Evolutionary conservation across 2,888 invertebrate genomes (phyloP).

Genomic region (Trissonchulus sp.): DNA sequence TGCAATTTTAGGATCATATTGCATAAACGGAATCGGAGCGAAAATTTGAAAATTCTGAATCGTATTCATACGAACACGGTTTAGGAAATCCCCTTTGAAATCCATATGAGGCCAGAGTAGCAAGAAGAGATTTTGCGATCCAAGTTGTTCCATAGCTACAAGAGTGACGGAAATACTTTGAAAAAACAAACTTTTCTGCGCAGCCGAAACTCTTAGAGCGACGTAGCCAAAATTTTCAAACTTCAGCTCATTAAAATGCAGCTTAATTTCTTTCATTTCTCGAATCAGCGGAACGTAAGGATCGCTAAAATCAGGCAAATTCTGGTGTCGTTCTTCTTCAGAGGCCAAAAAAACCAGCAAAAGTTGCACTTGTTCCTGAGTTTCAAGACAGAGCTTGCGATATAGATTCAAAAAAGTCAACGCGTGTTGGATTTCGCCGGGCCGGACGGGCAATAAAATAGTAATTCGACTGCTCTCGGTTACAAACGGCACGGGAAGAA

Average conservation of each 20-base stretch:
- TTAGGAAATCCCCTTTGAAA: constrained; percentile 75
- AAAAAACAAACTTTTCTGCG: no score
- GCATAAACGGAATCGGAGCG: constrained; percentile 81
- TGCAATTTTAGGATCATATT: no score
- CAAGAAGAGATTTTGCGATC: constrained; percentile 29
- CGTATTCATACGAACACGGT: constrained; percentile 89
- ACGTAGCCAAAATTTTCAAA: constrained; percentile 7
- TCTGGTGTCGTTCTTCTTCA: no score
- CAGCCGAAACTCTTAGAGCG: background rate
- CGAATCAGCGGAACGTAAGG: background rate
- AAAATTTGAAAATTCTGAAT: constrained; percentile 80
- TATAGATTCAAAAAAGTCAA: constrained; percentile 67
- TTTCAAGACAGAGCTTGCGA: constrained; percentile 66
- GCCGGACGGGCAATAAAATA: constrained; percentile 66
- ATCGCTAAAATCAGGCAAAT: background rate
- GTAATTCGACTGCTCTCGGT: constrained; percentile 81
- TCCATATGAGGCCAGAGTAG: constrained; percentile 58
- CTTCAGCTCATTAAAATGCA: no score
- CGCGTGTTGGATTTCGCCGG: constrained; percentile 58
- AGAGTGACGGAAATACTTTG: no score
- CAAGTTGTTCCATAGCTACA: background rate
- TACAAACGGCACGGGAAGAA: constrained; percentile 86
- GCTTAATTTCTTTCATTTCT: background rate
- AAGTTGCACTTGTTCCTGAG: constrained; percentile 70
- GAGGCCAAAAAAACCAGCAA: constrained; percentile 64